Evolutionary conservation across 1,140 invertebrate species (phyloP).

Genomic region (Homarus americanus): DNA sequence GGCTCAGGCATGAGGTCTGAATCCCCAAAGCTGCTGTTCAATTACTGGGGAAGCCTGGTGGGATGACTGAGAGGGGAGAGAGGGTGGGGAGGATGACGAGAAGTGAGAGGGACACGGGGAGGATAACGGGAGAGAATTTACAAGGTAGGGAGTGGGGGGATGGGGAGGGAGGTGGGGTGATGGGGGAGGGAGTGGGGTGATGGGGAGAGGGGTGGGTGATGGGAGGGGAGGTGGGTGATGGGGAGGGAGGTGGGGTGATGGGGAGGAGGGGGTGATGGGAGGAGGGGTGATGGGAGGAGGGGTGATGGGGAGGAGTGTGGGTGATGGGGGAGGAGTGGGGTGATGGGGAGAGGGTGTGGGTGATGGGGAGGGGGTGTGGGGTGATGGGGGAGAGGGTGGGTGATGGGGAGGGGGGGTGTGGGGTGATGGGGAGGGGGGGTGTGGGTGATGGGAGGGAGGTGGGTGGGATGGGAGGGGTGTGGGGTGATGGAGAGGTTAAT

Average conservation of each 20-base stretch:
- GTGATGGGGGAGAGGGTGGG: too few species aligned
- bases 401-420: too few species aligned
- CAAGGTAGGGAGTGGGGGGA: not conserved
- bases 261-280: not conserved
- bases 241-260: not conserved
- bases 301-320: too few species aligned
- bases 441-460: too few species aligned
- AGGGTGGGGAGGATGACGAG: not conserved
- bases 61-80: not conserved
- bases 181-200: not conserved
- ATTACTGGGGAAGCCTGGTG: slow-evolving; percentile 13
- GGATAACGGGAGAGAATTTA: not conserved
- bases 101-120: not conserved
- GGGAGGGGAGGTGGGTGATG: not conserved
- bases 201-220: not conserved
- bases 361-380: too few species aligned
- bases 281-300: too few species aligned
- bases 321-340: too few species aligned
- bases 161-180: not conserved
- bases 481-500: too few species aligned
- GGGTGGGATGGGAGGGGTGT: too few species aligned
- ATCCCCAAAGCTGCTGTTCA: slow-evolving; percentile 16
- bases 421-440: too few species aligned
- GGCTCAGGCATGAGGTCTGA: not conserved
- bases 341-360: too few species aligned